phyloP scores from a whole-genome alignment of 2,113 vertebrate genomes.

The Takifugu bimaculatus region DNA sequence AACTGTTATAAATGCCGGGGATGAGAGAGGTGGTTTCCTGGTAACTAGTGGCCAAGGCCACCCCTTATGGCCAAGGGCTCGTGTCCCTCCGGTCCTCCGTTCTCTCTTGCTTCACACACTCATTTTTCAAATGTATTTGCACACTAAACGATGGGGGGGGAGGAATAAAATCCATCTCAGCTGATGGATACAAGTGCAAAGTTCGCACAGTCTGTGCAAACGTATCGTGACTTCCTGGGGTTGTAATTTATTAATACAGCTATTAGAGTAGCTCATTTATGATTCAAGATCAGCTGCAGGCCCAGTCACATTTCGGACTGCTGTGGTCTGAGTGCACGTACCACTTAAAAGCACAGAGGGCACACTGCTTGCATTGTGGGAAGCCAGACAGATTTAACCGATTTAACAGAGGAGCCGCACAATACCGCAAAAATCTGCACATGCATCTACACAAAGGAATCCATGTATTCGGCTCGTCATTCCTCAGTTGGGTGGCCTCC shows the following conservation, averaged over 20 bases:
- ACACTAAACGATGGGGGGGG: too few species aligned
- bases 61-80: not conserved
- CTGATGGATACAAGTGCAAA: too few species aligned
- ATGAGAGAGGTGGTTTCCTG: conserved; percentile 14
- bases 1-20: conserved; percentile 13
- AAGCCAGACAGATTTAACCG: conserved; percentile 17
- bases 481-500: conserved; percentile 39
- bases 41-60: not conserved
- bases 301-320: conserved; percentile 18
- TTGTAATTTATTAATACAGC: conserved; percentile 18
- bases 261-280: conserved; percentile 45
- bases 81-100: not conserved
- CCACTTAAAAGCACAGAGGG: conserved; percentile 9
- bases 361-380: conserved; percentile 9
- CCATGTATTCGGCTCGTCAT: conserved; percentile 31
- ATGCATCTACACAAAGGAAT: conserved; percentile 47
- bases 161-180: too few species aligned
- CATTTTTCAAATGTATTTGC: too few species aligned
- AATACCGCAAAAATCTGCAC: conserved; percentile 34
- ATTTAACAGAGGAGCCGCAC: conserved; percentile 21
- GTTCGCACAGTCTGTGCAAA: not conserved
- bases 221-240: not conserved
- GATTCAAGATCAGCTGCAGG: conserved; percentile 27
- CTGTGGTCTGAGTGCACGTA: not conserved
- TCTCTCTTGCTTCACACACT: conserved; percentile 2